Conservation (phyloP, 2,113 vertebrate species). For the Tauraco erythrolophus region DNA sequence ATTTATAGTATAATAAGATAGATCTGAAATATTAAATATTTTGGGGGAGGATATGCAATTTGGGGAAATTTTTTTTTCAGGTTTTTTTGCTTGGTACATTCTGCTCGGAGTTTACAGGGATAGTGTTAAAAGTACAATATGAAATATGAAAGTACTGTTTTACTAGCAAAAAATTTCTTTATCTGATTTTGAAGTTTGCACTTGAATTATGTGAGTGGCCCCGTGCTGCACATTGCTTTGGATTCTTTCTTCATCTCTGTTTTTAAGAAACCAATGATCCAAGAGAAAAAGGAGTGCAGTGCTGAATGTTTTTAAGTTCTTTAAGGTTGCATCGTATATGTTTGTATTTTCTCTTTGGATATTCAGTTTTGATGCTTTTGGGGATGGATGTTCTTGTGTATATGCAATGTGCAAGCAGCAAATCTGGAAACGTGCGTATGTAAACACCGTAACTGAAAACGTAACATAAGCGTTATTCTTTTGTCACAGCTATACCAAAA, state of each 20-base stretch:
- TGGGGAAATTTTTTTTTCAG: background rate
- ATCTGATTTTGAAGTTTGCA: background rate
- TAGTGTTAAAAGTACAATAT: no score
- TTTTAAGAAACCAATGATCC: background rate
- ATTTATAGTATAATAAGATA: background rate
- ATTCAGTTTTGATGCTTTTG: background rate
- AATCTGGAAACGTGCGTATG: background rate
- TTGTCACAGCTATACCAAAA: conserved; percentile 68
- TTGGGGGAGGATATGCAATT: background rate
- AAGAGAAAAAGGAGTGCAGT: background rate
- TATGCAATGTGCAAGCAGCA: background rate
- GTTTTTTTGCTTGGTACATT: background rate
- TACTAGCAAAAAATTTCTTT: background rate
- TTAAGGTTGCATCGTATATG: background rate
- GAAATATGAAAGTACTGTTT: background rate
- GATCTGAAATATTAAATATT: background rate
- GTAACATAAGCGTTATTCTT: conserved; percentile 67
- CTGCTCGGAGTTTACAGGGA: background rate
- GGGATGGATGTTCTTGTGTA: background rate
- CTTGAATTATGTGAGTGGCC: background rate
- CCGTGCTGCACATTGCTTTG: background rate
- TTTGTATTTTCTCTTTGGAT: background rate
- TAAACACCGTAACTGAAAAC: conserved; percentile 30
- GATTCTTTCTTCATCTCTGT: background rate
- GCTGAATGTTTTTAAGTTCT: background rate